phyloP scores from a whole-genome alignment of 2,888 invertebrate species.

The Dichetophora obliterata region DNA sequence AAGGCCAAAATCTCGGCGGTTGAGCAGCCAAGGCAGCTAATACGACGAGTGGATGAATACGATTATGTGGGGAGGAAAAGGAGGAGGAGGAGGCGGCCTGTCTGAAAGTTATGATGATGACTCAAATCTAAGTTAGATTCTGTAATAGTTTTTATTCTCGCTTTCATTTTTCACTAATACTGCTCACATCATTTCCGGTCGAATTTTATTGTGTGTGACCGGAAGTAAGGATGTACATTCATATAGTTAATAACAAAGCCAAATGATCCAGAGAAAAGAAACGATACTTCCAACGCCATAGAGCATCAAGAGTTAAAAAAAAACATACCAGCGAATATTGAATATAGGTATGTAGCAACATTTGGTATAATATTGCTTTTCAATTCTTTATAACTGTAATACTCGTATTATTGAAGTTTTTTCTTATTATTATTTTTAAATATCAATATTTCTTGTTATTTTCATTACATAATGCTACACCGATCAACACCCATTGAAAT shows the following conservation, averaged over 20 bases:
- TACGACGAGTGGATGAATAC: background rate
- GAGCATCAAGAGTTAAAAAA: no score
- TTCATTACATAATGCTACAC: no score
- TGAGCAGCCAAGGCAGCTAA: background rate
- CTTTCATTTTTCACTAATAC: constrained; percentile 19
- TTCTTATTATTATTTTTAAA: no score
- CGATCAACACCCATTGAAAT: no score
- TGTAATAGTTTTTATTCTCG: background rate
- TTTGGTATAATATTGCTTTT: no score
- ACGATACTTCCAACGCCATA: no score
- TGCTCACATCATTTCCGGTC: constrained; percentile 45
- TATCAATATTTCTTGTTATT: no score
- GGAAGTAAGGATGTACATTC: background rate
- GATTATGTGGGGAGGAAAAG: background rate
- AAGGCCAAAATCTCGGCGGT: constrained; percentile 8
- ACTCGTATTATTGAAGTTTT: no score
- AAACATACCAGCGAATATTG: no score
- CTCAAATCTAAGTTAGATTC: background rate
- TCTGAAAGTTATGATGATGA: constrained; percentile 14
- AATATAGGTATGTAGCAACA: no score
- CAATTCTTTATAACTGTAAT: no score
- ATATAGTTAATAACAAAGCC: background rate
- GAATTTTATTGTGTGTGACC: constrained; percentile 12
- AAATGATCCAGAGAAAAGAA: background rate
- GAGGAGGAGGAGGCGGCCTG: no score